Evolutionary conservation across 2,113 vertebrate genomes (phyloP), one percentile per base, ranked within the genome.

Genomic region (Hippocampus guttulatus): DNA sequence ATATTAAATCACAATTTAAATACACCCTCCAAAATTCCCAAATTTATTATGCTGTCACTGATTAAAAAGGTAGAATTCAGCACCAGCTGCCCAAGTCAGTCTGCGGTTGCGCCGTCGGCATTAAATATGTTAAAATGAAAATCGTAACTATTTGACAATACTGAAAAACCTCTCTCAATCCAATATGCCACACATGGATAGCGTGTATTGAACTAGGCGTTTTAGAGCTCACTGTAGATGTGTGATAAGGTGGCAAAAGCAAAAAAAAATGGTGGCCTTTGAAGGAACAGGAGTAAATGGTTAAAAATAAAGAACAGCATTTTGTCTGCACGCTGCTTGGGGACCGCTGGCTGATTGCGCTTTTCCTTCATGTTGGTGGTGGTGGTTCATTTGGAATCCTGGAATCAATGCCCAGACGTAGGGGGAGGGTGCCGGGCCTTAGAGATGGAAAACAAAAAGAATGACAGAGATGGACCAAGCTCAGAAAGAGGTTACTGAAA

Each of bases 351-450:
- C 77, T 87, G 84, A 90, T 87, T 90, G 89, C 88, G 85, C 85
- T 89, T 87, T 88, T 89, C 85, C 88, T 91, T 85, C 87, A 89
- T 89, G 88, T 88, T 38, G 33, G 5, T 91, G 87, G 88, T 84
- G 82, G 69, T 82, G 79, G 75, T 80, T 88, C 78, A 82, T 79
- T 87, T 79, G 84, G 76, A 86, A 81, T 81, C 64, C 71, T 51
- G 83, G 87, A 88, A 88, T 85, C 79, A 51, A 72, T 84, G 87
- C 88, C 89, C 88, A 89, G 82, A 85, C 77, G 75, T 72, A 77
- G 80, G 64, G 75, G 78, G 52, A 60, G 73, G 25, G 62, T 15
- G 70, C n/a, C 45, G 55, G 57, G 79, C 78, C 76, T 87, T 76
- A 84, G 81, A 84, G 79, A 88, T 83, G 76, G 75, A 76, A 81